Evolutionary conservation across 2,113 vertebrate genomes (phyloP).

Genomic region (Beaufortia kweichowensis): DNA sequence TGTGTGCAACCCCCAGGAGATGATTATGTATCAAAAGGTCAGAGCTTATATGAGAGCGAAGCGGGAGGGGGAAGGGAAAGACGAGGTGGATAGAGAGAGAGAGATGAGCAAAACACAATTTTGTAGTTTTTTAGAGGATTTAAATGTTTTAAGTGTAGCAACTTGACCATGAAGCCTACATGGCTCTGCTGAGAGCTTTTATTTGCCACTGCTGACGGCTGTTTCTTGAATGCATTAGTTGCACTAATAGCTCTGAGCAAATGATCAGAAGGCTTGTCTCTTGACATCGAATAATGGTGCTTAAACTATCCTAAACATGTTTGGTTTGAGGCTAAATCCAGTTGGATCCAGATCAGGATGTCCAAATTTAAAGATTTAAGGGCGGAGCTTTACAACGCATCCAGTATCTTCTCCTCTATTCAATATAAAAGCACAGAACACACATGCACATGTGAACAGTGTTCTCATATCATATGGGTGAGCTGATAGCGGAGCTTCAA

Average conservation of each 20-base stretch:
- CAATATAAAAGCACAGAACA: background rate
- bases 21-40: constrained; percentile 58
- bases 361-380: background rate
- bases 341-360: too few relatives aligned
- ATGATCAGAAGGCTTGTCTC: background rate
- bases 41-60: constrained; percentile 50
- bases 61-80: background rate
- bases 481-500: constrained; percentile 34
- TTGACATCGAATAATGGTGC: background rate
- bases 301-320: background rate
- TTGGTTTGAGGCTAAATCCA: too few relatives aligned
- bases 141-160: constrained; percentile 38
- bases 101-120: constrained; percentile 30
- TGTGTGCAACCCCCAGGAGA: constrained; percentile 54
- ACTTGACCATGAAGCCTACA: constrained; percentile 41
- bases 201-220: background rate
- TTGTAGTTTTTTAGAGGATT: constrained; percentile 31
- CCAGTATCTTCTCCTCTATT: background rate
- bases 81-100: background rate
- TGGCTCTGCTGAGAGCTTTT: background rate
- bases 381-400: background rate
- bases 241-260: constrained; percentile 24
- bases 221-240: background rate
- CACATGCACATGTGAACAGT: constrained; percentile 1
- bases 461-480: constrained; percentile 37